Evolutionary conservation across 2,797 vertebrate species (phyloP).

Genomic region (Crenichthys baileyi): DNA sequence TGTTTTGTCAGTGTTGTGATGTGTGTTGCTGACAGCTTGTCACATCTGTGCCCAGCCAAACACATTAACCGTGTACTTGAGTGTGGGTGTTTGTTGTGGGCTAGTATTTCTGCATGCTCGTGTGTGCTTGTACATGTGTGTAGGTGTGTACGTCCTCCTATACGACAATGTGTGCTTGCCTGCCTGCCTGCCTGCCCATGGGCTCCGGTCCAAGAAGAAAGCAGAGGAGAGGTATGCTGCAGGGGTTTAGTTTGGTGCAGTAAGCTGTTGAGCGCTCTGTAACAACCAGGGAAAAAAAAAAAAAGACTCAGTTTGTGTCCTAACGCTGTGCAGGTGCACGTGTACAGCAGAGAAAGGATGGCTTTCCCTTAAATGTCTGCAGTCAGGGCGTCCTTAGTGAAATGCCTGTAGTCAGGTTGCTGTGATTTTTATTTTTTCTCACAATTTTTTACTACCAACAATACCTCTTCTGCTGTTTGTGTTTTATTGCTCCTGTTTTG

Average conservation of each 20-base stretch:
- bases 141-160: constrained; percentile 14
- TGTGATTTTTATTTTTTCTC: background rate
- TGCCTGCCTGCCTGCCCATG: constrained; percentile 41
- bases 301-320: constrained; percentile 43
- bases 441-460: background rate
- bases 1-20: constrained; percentile 42
- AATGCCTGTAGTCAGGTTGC: constrained; percentile 7
- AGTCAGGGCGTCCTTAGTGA: constrained; percentile 25
- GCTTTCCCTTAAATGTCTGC: constrained; percentile 39
- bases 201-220: constrained; percentile 71
- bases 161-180: constrained; percentile 27
- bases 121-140: constrained; percentile 11
- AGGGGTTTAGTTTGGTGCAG: constrained; percentile 84
- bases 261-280: constrained; percentile 77
- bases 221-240: constrained; percentile 71
- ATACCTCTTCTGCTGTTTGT: background rate
- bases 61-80: constrained; percentile 39
- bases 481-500: constrained; percentile 3
- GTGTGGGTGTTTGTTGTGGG: constrained; percentile 40
- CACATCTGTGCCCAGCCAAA: constrained; percentile 40
- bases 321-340: constrained; percentile 39
- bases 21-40: constrained; percentile 50
- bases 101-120: constrained; percentile 30
- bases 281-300: constrained; percentile 57
- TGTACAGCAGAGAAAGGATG: constrained; percentile 28